Base-by-base conservation (phyloP, 1,140 invertebrate species). In the Drosophila yakuba region DNA sequence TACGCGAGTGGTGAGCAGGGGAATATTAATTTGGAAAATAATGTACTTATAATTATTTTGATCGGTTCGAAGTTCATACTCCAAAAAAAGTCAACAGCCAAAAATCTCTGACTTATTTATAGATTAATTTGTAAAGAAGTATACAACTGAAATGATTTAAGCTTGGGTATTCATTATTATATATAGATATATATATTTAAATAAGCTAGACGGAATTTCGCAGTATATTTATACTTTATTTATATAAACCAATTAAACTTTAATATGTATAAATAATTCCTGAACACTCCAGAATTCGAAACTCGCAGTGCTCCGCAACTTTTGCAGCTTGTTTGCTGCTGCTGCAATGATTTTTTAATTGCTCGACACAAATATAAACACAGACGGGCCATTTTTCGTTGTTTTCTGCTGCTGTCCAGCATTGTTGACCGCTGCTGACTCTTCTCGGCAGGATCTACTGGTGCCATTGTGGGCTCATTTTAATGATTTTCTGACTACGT, bases 271-370 rank as follows among this genome's bases (percentile, higher is more conserved):
- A 25, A 12, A 47, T 1, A n/a, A 25, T 3, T 20, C 10, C 17
- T 7, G 8, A 8, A 20, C 39, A 59, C 23, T 32, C 12, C 28
- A 6, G 28, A 43, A 38, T 63, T 51, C 36, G 54, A 48, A 41
- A 57, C 35, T 23, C 0, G 2, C 3, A 15, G n/a, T 1, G 20
- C 32, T 25, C 28, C 14, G 17, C 3, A 50, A 45, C 41, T 51
- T 63, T 71, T 60, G 15, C 52, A 52, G 28, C 7, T 64, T 56
- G 59, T 64, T 44, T 73, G 67, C 69, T 73, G 55, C 45, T 75
- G 60, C 61, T 75, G 61, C 74, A 76, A 76, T 76, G 74, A 76
- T 76, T 76, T 76, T 75, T 76, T 76, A 76, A 76, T 76, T 76
- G 74, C 74, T 75, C 47, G 72, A 55, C 55, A 76, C 72, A 76